Evolutionary conservation across 2,888 invertebrate species (phyloP), one percentile per base, ranked within the genome.

Genomic region (Nudaria mundana): DNA sequence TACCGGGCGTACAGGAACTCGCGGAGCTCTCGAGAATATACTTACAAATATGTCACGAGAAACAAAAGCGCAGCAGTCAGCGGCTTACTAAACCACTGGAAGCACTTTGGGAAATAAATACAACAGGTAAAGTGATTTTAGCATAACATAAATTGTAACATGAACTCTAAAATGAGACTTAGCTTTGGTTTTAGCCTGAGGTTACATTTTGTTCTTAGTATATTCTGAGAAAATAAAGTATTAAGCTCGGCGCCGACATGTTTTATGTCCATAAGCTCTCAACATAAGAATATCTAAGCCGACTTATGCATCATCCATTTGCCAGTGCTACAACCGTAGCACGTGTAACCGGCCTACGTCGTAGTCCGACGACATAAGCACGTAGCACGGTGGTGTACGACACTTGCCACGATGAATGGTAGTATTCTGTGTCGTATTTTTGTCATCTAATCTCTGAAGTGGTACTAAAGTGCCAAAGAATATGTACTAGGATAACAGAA

Each of bases 31-130:
- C 49, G 46, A 61, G 36, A 50, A 49, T n/a, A 49, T 50, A 49
- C 50, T 49, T 56, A 48, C 43, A 45, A 50, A 45, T 46, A 56
- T 34, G 41, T 24, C 30, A 22, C 22, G 11, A 14, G 42, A 24
- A 49, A 60, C 61, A 62, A 63, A 60, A 57, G 61, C 50, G 44
- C 61, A 60, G 39, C 44, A 44, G 31, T 14, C 48, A 43, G 23
- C 44, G 45, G 48, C 56, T 51, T 52, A 55, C 42, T 48, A 52
- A 44, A 59, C 52, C 40, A 59, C 55, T 51, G 56, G 48, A 56
- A 30, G 14, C 51, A 47, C 43, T 20, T 5, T 20, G n/a, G n/a
- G n/a, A n/a, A n/a, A n/a, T n/a, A n/a, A n/a, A n/a, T n/a, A n/a
- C n/a, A n/a, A n/a, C n/a, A n/a, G n/a, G n/a, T n/a, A n/a, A n/a